A percentile compares a stretch with the other conserved stretches of the same genome.
Conservation (phyloP, 2,888 invertebrate genomes). For the Matsumyia berberina region DNA sequence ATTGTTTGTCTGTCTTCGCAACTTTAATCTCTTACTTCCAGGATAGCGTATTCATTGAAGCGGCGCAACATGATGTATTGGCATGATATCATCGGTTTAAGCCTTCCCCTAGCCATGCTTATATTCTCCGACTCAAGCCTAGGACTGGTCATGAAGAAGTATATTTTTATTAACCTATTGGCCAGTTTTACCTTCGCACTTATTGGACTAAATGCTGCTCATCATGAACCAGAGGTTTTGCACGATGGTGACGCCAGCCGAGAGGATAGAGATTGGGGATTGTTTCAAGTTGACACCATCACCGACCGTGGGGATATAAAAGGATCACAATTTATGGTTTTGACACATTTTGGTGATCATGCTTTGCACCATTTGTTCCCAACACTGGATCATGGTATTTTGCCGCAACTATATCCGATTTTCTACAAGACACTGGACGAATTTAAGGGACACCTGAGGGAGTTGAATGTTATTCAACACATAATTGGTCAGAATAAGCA, state of each 20-base stretch:
- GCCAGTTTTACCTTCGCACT: conserved; percentile 87
- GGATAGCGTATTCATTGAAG: conserved; percentile 80
- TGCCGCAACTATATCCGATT: conserved; percentile 88
- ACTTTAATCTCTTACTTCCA: conserved; percentile 68
- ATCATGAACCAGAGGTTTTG: conserved; percentile 91
- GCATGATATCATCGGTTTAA: conserved; percentile 84
- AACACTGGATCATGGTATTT: conserved; percentile 90
- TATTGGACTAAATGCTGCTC: conserved; percentile 90
- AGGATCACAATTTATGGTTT: conserved; percentile 87
- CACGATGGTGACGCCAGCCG: conserved; percentile 90
- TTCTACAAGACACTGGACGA: conserved; percentile 82
- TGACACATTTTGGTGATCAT: conserved; percentile 92
- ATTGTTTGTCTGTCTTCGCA: not conserved
- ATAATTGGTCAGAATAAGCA: conserved; percentile 89
- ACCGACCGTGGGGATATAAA: conserved; percentile 89
- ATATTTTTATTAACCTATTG: conserved; percentile 86
- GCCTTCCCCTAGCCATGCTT: conserved; percentile 84
- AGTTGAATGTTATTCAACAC: conserved; percentile 86
- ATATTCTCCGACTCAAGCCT: conserved; percentile 80
- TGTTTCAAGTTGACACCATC: conserved; percentile 90
- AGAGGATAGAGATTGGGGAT: conserved; percentile 89
- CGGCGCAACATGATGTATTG: conserved; percentile 81
- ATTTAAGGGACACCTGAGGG: conserved; percentile 82
- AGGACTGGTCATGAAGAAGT: conserved; percentile 82
- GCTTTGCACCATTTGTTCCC: conserved; percentile 92